Evolutionary conservation across 2,113 vertebrate species (phyloP).

Genomic region (rat (Rattus norvegicus)): GRCr8 NC_086033.1:103270501-103271000

Average conservation of each 20-base stretch:
- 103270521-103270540: not conserved
- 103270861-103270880: not conserved
- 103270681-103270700: not conserved
- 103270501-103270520: not conserved
- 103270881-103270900: not conserved
- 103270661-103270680: not conserved
- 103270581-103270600: not conserved
- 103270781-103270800: not conserved
- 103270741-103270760: not conserved
- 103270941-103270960: not conserved
- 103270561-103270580: not conserved
- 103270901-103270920: slow-evolving; percentile 1
- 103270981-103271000: not conserved
- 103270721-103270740: not conserved
- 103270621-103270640: not conserved
- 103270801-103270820: not conserved
- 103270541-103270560: not conserved
- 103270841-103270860: not conserved
- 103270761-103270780: not conserved
- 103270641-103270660: not conserved
- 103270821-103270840: not conserved
- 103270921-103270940: not conserved
- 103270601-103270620: not conserved
- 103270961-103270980: not conserved
- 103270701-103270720: not conserved